Base-by-base conservation (phyloP, 1,140 invertebrate genomes). In the Tetragnatha versicolor region DNA sequence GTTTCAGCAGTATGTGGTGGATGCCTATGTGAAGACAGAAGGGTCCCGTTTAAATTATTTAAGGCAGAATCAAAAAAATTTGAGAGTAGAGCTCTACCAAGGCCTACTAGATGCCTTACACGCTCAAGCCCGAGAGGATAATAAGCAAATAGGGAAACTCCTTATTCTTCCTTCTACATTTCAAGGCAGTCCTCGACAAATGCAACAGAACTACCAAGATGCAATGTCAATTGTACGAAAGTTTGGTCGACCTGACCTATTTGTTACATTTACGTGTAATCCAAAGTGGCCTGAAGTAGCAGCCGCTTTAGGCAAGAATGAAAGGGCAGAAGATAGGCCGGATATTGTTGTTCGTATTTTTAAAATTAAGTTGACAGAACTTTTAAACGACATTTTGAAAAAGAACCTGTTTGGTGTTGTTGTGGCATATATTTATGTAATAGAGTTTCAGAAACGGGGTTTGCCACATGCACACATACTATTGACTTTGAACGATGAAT, bases 361-460 rank as follows among this genome's bases (percentile, higher is more conserved):
- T 80, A 49, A 82, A 27, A 37, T 79, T 17, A 88, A 88, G 81
- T 31, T 83, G 17, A 80, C 82, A 27, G 12, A 53, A 22, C 80
- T 88, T 20, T 42, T 86, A 12, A 42, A 84, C 29, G 80, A 82
- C 5, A 20, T 53, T 33, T 66, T 86, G 14, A 39, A 53, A 22
- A 70, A 82, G 47, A 31, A 49, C 55, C 7, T 75, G 72, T 58
- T 65, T 61, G 22, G 80, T 51, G 17, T 0, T 35, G 39, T 76
- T 22, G 22, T 63, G 7, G 60, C 65, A 17, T 76, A 80, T 55
- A 72, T 86, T 9, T 83, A 82, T 65, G 53, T 77, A 9, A 82
- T 86, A 37, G 86, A 87, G 79, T 88, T n/a, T n/a, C n/a, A n/a
- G n/a, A n/a, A n/a, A n/a, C n/a, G n/a, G 82, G 25, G 86, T 88